phyloP scores from a whole-genome alignment of 2,113 vertebrate genomes.

The Entomyzon cyanotis region DNA sequence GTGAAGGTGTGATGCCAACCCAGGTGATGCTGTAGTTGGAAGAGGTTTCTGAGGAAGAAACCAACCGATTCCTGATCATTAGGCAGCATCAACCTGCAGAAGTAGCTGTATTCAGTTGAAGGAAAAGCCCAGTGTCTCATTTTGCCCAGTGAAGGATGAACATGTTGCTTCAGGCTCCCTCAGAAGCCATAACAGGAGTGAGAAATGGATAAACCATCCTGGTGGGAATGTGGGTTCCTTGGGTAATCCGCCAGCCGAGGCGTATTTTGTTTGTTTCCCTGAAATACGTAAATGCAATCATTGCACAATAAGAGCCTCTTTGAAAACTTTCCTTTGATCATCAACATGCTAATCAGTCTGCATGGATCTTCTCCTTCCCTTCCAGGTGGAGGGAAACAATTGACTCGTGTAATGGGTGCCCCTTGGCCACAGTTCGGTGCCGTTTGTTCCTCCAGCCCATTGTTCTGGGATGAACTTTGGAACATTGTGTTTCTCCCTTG shows the following conservation, averaged over 20 bases:
- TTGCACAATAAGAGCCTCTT: slow-evolving; percentile 34
- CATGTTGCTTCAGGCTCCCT: background rate
- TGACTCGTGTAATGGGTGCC: slow-evolving; percentile 25
- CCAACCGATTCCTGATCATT: rapidly evolving
- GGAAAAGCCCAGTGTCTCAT: background rate
- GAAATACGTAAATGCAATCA: slow-evolving; percentile 48
- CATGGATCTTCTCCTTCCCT: slow-evolving; percentile 59
- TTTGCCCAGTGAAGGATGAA: background rate
- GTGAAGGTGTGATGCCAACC: background rate
- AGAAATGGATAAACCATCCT: background rate
- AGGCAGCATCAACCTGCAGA: background rate
- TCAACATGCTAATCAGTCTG: slow-evolving; percentile 40
- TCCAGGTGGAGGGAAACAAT: slow-evolving; percentile 61
- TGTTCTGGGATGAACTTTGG: slow-evolving; percentile 59
- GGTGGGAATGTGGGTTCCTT: background rate
- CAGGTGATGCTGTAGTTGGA: background rate
- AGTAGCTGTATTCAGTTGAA: background rate
- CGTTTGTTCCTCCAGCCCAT: slow-evolving; percentile 32
- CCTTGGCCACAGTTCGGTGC: slow-evolving; percentile 2
- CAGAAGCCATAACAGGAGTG: background rate
- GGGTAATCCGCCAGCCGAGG: background rate
- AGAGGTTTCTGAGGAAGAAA: background rate
- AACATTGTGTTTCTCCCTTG: slow-evolving; percentile 50
- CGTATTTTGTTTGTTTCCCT: slow-evolving; percentile 10
- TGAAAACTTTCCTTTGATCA: slow-evolving; percentile 40